Conservation (phyloP, 2,797 vertebrate genomes). For the Rhinella marina region DNA sequence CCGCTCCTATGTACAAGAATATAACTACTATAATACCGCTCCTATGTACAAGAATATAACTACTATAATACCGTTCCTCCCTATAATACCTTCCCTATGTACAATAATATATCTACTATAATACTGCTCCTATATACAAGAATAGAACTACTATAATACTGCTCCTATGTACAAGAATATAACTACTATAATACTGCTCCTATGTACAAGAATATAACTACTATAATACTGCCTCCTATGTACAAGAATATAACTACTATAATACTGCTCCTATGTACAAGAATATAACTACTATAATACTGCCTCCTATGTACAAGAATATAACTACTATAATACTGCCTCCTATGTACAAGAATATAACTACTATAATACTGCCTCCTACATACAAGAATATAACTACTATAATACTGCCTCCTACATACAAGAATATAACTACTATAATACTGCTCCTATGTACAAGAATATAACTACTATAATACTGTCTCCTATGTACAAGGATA, state of each 20-base stretch:
- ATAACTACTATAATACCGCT: conserved; percentile 5
- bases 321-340: conserved; percentile 7
- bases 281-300: conserved; percentile 16
- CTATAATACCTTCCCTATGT: not conserved
- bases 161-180: conserved; percentile 20
- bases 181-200: conserved; percentile 20
- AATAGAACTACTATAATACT: conserved; percentile 21
- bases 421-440: conserved; percentile 12
- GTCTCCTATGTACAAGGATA: conserved; percentile 1
- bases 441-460: not conserved
- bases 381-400: conserved; percentile 8
- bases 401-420: not conserved
- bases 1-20: not conserved
- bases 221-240: conserved; percentile 1
- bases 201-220: conserved; percentile 8
- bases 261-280: not conserved
- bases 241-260: conserved; percentile 25
- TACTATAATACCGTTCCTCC: not conserved
- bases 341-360: not conserved
- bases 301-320: not conserved
- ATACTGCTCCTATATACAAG: conserved; percentile 11
- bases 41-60: conserved; percentile 9
- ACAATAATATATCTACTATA: conserved; percentile 10
- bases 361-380: conserved; percentile 7
- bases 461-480: conserved; percentile 16